These are phyloP conservation scores for Drosophila ohnishii DNA, from an alignment of 1,140 invertebrate species.

Conservation along the genomic window DNA sequence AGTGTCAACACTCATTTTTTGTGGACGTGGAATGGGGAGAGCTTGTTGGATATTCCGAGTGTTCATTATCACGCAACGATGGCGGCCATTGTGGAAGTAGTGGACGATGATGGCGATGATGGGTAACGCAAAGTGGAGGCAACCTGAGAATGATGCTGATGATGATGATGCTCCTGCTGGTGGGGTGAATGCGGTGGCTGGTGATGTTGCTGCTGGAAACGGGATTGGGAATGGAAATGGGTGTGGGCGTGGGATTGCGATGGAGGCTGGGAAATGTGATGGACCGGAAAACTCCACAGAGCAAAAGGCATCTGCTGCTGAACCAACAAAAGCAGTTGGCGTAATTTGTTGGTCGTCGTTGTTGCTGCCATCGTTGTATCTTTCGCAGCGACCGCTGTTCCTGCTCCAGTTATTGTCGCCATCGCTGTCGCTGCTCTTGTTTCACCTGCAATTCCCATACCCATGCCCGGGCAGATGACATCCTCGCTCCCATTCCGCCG, in stretches of 20 bases:
- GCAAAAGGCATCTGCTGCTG: conserved; percentile 80
- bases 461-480: conserved; percentile 19
- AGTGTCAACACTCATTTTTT: conserved; percentile 53
- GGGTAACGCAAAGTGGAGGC: conserved; percentile 26
- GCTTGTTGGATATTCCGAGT: conserved; percentile 34
- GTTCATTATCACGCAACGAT: conserved; percentile 74
- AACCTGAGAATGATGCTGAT: conserved; percentile 36
- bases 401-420: conserved; percentile 25
- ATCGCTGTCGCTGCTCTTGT: conserved; percentile 30
- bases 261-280: conserved; percentile 71
- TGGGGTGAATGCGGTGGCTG: conserved; percentile 9
- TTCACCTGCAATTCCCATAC: conserved; percentile 46
- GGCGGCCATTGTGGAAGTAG: conserved; percentile 67
- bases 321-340: conserved; percentile 77
- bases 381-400: conserved; percentile 10
- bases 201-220: conserved; percentile 7
- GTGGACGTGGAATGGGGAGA: conserved; percentile 6
- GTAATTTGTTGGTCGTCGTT: conserved; percentile 77
- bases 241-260: conserved; percentile 14
- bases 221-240: conserved; percentile 50
- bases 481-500: conserved; percentile 34
- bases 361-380: conserved; percentile 43
- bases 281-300: conserved; percentile 79
- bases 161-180: conserved; percentile 33
- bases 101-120: conserved; percentile 26